A percentile compares a stretch with the other conserved stretches of the same genome.
Conservation (phyloP, 2,113 vertebrate genomes). For the Felis chaus region DNA sequence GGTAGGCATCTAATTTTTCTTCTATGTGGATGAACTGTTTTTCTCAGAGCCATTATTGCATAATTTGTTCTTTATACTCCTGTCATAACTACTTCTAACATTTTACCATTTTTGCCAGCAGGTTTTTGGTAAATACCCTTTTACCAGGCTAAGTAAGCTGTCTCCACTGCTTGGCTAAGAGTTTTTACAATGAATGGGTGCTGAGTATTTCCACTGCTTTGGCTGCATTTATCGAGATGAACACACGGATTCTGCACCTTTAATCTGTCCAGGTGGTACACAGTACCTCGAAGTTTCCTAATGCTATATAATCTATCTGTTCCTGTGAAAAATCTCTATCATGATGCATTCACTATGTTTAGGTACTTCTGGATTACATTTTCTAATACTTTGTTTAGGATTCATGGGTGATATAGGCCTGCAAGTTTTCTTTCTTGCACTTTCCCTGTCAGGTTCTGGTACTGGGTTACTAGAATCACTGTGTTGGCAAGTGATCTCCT, state of each 20-base stretch:
- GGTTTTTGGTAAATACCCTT: not conserved
- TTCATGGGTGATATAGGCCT: not conserved
- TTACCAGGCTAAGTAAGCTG: not conserved
- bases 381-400: not conserved
- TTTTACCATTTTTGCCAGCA: not conserved
- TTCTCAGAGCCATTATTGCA: not conserved
- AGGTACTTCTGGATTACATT: not conserved
- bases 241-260: not conserved
- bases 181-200: not conserved
- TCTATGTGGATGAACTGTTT: not conserved
- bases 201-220: not conserved
- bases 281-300: not conserved
- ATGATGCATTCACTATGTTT: not conserved
- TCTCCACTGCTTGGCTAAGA: not conserved
- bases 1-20: not conserved
- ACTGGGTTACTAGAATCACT: not conserved
- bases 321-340: not conserved
- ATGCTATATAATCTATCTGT: not conserved
- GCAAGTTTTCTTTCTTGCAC: not conserved
- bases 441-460: not conserved
- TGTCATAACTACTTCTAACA: not conserved
- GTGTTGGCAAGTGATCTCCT: not conserved
- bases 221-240: not conserved
- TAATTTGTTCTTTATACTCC: not conserved
- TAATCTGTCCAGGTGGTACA: not conserved